Conservation (phyloP, 1,140 invertebrate genomes). For the Monochamus saltuarius region DNA sequence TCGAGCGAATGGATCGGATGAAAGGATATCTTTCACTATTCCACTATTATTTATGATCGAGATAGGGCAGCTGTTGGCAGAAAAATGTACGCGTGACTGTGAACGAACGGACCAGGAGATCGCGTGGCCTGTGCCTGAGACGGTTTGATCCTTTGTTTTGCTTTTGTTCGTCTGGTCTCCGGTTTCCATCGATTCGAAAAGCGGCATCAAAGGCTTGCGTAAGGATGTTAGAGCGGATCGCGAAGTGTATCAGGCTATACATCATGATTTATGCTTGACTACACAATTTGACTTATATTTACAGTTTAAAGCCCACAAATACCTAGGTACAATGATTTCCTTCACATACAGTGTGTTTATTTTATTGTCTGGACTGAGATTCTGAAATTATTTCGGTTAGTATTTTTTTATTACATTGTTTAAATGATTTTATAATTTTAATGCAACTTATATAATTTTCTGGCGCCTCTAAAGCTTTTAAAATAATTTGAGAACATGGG, state of each 20-base stretch:
- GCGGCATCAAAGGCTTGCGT: constrained; percentile 1
- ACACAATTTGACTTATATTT: too few species aligned
- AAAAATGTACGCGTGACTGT: constrained; percentile 33
- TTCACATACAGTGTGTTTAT: too few species aligned
- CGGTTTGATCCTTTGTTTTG: constrained; percentile 17
- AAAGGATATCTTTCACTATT: constrained; percentile 35
- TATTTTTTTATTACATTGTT: too few species aligned
- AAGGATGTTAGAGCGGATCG: neutral
- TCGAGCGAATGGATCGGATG: constrained; percentile 32
- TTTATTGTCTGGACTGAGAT: too few species aligned
- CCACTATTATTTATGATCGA: constrained; percentile 38
- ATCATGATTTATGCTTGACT: neutral
- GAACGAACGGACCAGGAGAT: constrained; percentile 24
- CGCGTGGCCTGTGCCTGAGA: constrained; percentile 30
- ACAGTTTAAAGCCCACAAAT: too few species aligned
- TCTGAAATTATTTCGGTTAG: too few species aligned
- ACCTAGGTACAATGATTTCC: too few species aligned
- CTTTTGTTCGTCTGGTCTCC: constrained; percentile 24
- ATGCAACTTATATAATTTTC: too few species aligned
- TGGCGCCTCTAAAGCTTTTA: too few species aligned
- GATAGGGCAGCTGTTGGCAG: constrained; percentile 32
- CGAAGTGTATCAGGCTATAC: neutral
- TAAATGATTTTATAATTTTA: too few species aligned
- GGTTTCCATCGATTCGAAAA: constrained; percentile 1
- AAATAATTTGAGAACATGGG: too few species aligned